Evolutionary conservation across 2,888 invertebrate species (phyloP).

Genomic region (Anthophora plumipes): DNA sequence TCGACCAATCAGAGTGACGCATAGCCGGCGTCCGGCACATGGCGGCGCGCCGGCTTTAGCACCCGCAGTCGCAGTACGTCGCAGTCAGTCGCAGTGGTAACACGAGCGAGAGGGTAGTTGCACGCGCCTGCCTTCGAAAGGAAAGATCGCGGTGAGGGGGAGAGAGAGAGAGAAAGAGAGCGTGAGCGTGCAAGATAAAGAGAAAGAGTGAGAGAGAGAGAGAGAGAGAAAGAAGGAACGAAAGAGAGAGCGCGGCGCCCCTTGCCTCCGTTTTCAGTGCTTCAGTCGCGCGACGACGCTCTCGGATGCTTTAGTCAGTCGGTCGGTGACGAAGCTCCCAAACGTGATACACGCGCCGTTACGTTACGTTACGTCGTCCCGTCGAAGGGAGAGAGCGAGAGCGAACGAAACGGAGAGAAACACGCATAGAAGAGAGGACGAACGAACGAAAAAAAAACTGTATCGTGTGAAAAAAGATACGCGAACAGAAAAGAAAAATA

Average conservation of each 20-base stretch:
- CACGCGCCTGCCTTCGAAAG: conserved; percentile 85
- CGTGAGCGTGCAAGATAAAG: conserved; percentile 42
- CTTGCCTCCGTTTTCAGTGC: conserved; percentile 73
- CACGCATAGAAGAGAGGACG: conserved; percentile 35
- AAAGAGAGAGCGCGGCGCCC: conserved; percentile 69
- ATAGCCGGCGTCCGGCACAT: conserved; percentile 83
- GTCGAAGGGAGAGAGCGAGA: conserved; percentile 48
- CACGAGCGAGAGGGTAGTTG: conserved; percentile 82
- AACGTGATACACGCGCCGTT: conserved; percentile 69
- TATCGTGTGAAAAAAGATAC: conserved; percentile 20
- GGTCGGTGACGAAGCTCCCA: conserved; percentile 68
- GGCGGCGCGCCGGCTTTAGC: conserved; percentile 79
- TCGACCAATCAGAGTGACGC: conserved; percentile 74
- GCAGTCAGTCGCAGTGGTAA: conserved; percentile 83
- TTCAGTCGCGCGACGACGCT: conserved; percentile 83
- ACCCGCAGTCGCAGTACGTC: conserved; percentile 80
- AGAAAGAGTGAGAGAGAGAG: no score
- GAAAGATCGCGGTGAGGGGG: conserved; percentile 70
- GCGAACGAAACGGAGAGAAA: conserved; percentile 36
- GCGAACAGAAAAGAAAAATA: conserved; percentile 21
- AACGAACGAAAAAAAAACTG: conserved; percentile 60
- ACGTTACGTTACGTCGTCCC: conserved; percentile 62
- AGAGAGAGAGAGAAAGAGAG: conserved; percentile 49
- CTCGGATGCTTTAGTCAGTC: conserved; percentile 71
- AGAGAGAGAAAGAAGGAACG: conserved; percentile 58